Evolutionary conservation across 2,797 vertebrate species (phyloP).

Genomic region (Phataginus tricuspis): DNA sequence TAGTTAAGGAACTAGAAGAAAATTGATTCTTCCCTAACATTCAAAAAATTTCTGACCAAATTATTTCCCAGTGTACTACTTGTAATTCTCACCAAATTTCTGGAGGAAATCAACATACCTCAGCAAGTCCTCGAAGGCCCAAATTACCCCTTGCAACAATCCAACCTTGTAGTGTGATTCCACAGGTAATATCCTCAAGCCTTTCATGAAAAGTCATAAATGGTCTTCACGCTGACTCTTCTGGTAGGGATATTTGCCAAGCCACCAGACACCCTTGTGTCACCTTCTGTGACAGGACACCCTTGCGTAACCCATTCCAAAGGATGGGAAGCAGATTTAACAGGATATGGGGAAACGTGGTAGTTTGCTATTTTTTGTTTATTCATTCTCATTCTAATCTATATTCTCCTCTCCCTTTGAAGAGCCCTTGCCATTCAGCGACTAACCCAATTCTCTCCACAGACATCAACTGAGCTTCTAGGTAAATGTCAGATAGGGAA

Average conservation of each 20-base stretch:
- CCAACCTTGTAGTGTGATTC: background rate
- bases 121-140: background rate
- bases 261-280: background rate
- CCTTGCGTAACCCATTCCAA: background rate
- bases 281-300: background rate
- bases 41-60: background rate
- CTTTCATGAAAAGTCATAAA: background rate
- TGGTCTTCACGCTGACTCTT: background rate
- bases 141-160: fast-evolving
- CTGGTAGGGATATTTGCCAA: background rate
- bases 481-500: background rate
- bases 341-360: background rate
- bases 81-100: background rate
- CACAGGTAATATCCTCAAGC: background rate
- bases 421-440: background rate
- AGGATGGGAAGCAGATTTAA: background rate
- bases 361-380: background rate
- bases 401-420: background rate
- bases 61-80: background rate
- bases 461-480: background rate
- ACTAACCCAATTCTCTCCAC: background rate
- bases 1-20: background rate
- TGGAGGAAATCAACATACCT: background rate
- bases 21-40: background rate
- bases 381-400: background rate